Base-by-base conservation (phyloP, 2,888 invertebrate genomes). In the Microctonus aethiopoides region DNA sequence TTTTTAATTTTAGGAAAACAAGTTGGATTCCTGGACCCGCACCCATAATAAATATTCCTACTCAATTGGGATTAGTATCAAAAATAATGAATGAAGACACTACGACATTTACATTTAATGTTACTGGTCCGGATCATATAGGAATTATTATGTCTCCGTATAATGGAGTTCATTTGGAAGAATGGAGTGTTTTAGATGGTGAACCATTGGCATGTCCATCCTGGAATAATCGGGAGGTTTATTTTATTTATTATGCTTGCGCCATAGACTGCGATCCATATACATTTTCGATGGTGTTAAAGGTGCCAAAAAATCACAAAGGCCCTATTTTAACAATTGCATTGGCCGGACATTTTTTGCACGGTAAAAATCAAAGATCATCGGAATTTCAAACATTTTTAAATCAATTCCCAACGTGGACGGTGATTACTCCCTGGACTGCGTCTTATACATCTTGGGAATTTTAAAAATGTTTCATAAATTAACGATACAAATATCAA, bases 231-330 rank as follows among this genome's bases (percentile, higher is more conserved):
- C 86, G 91, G 67, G 88, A 91, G 68, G 91, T 91, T 0, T 92
- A 92, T 84, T 93, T 92, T 81, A 87, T 92, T 72, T 92, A 91
- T 83, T 92, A 91, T 82, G 90, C 91, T n/a, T 90, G 90, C 82
- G 92, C 90, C 22, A 87, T 89, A 61, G 86, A 89, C 75, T 89
- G 90, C 52, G 87, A 87, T 68, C 90, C 89, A 51, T 90, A 90
- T 84, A 83, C 88, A 78, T 89, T 91, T 84, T 89, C 90, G 80
- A 80, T 92, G 66, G 89, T 91, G 80, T 87, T 93, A 68, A 87
- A 89, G 89, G 82, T 87, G 67, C 86, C 88, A 22, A 74, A 77
- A 36, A 72, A 79, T 71, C 80, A 79, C 52, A 78, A 79, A 74
- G 88, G 88, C n/a, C 87, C 88, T 20, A 80, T 87, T 74, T 83